A percentile compares a stretch with the other conserved stretches of the same genome.
phyloP scores from a whole-genome alignment of 2,888 invertebrate genomes.

The Trichopria drosophilae region DNA sequence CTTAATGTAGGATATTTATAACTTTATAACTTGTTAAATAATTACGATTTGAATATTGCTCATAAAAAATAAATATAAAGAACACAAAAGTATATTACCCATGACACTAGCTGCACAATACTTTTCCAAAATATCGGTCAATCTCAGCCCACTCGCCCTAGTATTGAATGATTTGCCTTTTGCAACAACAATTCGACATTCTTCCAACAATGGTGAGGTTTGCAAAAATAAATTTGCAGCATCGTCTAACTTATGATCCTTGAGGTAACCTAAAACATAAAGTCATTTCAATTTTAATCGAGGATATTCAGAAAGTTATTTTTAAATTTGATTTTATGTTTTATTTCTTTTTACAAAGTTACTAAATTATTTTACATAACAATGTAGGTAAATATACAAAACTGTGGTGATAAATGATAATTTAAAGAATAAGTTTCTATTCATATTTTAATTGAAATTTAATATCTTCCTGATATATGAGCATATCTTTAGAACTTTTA shows the following conservation, averaged over 20 bases:
- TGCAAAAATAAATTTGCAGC: constrained; percentile 49
- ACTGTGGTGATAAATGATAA: too few species aligned
- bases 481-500: too few species aligned
- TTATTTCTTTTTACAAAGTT: too few species aligned
- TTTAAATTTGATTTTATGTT: too few species aligned
- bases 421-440: too few species aligned
- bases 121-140: constrained; percentile 52
- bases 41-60: neutral
- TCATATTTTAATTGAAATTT: too few species aligned
- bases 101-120: constrained; percentile 47
- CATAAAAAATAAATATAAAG: neutral
- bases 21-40: neutral
- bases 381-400: too few species aligned
- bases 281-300: too few species aligned
- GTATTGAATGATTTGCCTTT: constrained; percentile 47
- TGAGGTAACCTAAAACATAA: constrained; percentile 50
- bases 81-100: constrained; percentile 38
- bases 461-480: too few species aligned
- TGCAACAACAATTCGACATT: constrained; percentile 44
- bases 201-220: constrained; percentile 45
- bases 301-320: too few species aligned
- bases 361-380: too few species aligned
- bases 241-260: constrained; percentile 48
- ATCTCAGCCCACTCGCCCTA: constrained; percentile 47
- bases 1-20: neutral